These are phyloP conservation scores for Eupristina koningsbergeri DNA, from an alignment of 1,140 invertebrate genomes.

Conservation along the genomic window DNA sequence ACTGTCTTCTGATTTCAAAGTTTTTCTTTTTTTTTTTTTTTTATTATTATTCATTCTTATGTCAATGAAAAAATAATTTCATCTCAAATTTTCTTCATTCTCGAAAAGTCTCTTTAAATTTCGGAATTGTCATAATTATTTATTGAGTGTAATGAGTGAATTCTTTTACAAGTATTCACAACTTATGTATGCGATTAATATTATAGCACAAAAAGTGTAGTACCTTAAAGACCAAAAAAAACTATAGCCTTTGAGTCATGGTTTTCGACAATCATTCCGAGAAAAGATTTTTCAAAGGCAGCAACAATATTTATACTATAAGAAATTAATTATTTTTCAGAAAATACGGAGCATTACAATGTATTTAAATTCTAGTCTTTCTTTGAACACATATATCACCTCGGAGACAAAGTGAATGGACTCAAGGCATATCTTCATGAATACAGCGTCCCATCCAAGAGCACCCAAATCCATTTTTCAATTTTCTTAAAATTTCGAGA, in stretches of 20 bases:
- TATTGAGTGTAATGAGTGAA: too few relatives aligned
- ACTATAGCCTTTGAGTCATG: not conserved
- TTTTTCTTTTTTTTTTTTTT: too few relatives aligned
- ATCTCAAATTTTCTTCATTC: too few relatives aligned
- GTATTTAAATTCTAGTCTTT: not conserved
- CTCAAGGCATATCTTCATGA: conserved; percentile 15
- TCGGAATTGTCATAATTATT: too few relatives aligned
- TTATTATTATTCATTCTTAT: too few relatives aligned
- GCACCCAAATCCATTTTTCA: conserved; percentile 11
- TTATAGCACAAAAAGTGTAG: too few relatives aligned
- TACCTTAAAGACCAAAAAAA: too few relatives aligned
- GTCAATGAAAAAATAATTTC: too few relatives aligned
- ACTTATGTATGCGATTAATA: too few relatives aligned
- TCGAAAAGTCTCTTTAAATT: too few relatives aligned
- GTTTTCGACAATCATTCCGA: not conserved
- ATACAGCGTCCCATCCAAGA: not conserved
- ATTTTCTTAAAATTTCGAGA: conserved; percentile 17
- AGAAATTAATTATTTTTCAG: not conserved
- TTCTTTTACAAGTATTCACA: too few relatives aligned
- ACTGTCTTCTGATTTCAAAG: too few relatives aligned
- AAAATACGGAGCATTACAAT: not conserved
- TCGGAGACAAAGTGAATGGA: not conserved
- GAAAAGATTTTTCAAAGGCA: not conserved
- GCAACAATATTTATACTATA: not conserved
- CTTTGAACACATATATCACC: not conserved